Percentiles rank a stretch among this genome's conserved stretches.
phyloP scores from a whole-genome alignment of 2,888 invertebrate species.

The Dynastes grantii region DNA sequence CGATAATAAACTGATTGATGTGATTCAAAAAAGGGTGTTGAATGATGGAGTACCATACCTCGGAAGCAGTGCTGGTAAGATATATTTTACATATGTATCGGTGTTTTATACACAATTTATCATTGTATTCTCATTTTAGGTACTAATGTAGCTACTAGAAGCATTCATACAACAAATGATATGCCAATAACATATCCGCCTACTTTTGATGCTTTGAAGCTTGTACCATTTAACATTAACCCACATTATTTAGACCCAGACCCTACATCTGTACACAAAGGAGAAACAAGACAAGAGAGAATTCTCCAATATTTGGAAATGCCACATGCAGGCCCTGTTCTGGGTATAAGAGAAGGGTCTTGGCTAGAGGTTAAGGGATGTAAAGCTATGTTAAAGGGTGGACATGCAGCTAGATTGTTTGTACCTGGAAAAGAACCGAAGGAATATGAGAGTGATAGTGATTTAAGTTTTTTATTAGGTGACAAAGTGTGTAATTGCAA shows the following conservation, averaged over 20 bases:
- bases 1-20: constrained; percentile 77
- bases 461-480: constrained; percentile 75
- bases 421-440: constrained; percentile 66
- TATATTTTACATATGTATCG: too few species aligned
- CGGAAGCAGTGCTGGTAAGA: constrained; percentile 59
- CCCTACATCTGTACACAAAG: constrained; percentile 78
- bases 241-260: constrained; percentile 85
- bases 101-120: too few species aligned
- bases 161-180: constrained; percentile 89
- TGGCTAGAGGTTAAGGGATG: constrained; percentile 77
- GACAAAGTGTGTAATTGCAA: not conserved
- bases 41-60: constrained; percentile 65
- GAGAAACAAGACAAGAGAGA: constrained; percentile 85
- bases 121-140: constrained; percentile 56
- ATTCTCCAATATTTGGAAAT: constrained; percentile 80
- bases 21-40: constrained; percentile 77
- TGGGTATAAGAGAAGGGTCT: constrained; percentile 83
- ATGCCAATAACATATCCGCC: constrained; percentile 90
- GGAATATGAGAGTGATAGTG: constrained; percentile 74
- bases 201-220: constrained; percentile 79
- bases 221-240: constrained; percentile 89
- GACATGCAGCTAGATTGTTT: constrained; percentile 78
- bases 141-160: constrained; percentile 86
- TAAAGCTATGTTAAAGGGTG: constrained; percentile 76
- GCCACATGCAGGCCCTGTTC: constrained; percentile 74